phyloP scores from a whole-genome alignment of 2,888 invertebrate genomes.

The Eudemis profundana region DNA sequence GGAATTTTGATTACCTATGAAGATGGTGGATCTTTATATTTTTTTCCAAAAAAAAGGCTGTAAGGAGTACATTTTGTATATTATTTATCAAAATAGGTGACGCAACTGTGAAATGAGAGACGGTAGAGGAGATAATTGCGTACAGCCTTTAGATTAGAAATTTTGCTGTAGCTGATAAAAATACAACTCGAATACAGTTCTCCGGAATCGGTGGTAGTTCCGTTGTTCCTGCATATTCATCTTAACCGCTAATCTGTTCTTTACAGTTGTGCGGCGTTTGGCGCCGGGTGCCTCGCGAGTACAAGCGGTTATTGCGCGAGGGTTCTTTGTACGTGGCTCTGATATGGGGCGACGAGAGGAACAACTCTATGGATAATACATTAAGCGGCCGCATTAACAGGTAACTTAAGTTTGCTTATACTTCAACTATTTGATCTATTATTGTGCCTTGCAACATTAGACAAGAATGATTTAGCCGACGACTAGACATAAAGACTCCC shows the following conservation, averaged over 20 bases:
- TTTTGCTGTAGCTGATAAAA: not conserved
- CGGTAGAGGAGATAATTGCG: too few relatives aligned
- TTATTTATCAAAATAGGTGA: too few relatives aligned
- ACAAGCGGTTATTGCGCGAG: conserved; percentile 91
- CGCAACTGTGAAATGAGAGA: too few relatives aligned
- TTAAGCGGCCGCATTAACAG: conserved; percentile 90
- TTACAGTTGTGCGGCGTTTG: conserved; percentile 93
- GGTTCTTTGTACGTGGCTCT: conserved; percentile 92
- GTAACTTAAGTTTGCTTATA: conserved; percentile 53
- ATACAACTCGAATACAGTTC: not conserved
- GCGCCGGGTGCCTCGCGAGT: conserved; percentile 93
- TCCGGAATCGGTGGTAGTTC: conserved; percentile 12
- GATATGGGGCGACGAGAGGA: conserved; percentile 88
- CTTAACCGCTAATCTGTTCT: conserved; percentile 46
- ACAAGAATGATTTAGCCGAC: too few relatives aligned
- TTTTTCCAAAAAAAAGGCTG: too few relatives aligned
- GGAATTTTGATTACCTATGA: too few relatives aligned
- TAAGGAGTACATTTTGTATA: too few relatives aligned
- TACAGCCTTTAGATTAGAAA: too few relatives aligned
- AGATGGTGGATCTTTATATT: too few relatives aligned
- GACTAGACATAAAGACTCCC: too few relatives aligned
- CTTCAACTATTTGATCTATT: too few relatives aligned
- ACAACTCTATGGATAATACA: conserved; percentile 88
- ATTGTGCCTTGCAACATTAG: too few relatives aligned
- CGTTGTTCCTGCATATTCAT: conserved; percentile 32